Conservation (phyloP, 2,888 invertebrate genomes). For the Baronia brevicornis region DNA sequence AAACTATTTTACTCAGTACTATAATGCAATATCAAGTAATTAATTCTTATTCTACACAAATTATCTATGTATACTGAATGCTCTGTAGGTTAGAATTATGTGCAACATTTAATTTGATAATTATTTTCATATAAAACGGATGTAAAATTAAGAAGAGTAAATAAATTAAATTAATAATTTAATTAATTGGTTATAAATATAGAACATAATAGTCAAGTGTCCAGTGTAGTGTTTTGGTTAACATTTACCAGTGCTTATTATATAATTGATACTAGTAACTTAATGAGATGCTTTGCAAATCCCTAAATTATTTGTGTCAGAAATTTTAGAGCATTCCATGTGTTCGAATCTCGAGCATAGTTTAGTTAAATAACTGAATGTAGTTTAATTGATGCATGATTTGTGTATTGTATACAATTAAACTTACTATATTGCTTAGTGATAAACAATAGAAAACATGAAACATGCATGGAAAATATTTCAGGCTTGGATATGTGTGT, state of each 20-base stretch:
- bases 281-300: constrained; percentile 21
- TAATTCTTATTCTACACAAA: constrained; percentile 12
- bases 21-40: constrained; percentile 3
- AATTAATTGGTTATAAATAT: too few species aligned
- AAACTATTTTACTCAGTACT: constrained; percentile 7
- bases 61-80: constrained; percentile 16
- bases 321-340: constrained; percentile 58
- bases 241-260: constrained; percentile 44
- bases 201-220: constrained; percentile 9
- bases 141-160: constrained; percentile 2
- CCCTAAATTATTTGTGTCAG: constrained; percentile 32
- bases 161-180: constrained; percentile 8
- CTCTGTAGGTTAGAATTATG: constrained; percentile 7
- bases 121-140: too few species aligned
- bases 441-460: too few species aligned
- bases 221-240: constrained; percentile 24
- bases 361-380: constrained; percentile 35
- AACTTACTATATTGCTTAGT: constrained; percentile 43
- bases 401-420: constrained; percentile 40
- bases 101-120: constrained; percentile 7
- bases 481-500: constrained; percentile 10
- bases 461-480: constrained; percentile 12
- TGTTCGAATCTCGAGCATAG: constrained; percentile 38
- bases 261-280: constrained; percentile 44
- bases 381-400: constrained; percentile 38